phyloP scores from a whole-genome alignment of 92 coral and sea anemone species.

The Siderastrea radians region DNA sequence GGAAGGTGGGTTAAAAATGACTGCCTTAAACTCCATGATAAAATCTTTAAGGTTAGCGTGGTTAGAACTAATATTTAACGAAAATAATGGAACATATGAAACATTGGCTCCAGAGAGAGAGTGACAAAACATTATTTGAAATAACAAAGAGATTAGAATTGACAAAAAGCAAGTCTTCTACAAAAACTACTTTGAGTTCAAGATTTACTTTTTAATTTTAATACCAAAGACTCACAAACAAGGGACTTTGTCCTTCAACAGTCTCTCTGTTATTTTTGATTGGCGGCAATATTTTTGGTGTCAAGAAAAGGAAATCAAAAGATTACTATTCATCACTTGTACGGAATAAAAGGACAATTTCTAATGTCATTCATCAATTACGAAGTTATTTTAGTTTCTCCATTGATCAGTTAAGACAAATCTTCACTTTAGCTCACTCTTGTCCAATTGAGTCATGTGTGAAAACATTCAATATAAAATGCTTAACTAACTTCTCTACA shows the following conservation, averaged over 20 bases:
- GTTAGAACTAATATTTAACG: no score
- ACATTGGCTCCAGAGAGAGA: no score
- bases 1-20: no score
- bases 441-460: no score
- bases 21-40: no score
- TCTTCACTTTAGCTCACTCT: not conserved
- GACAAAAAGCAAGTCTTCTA: no score
- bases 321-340: constrained; percentile 10
- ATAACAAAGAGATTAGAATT: no score
- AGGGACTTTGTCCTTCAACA: not conserved
- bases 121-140: no score
- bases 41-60: no score
- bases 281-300: not conserved
- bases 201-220: not conserved
- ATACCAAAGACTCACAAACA: not conserved
- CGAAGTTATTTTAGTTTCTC: constrained; percentile 2
- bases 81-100: no score
- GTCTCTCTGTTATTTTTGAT: not conserved
- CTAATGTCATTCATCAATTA: constrained; percentile 5
- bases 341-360: not conserved
- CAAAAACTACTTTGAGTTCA: constrained; percentile 1
- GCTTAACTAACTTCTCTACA: no score
- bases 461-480: no score
- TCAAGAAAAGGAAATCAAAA: constrained; percentile 9
- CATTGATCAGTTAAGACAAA: not conserved